Evolutionary conservation across 2,113 vertebrate species (phyloP).

Genomic region (Burhinus oedicnemus): DNA sequence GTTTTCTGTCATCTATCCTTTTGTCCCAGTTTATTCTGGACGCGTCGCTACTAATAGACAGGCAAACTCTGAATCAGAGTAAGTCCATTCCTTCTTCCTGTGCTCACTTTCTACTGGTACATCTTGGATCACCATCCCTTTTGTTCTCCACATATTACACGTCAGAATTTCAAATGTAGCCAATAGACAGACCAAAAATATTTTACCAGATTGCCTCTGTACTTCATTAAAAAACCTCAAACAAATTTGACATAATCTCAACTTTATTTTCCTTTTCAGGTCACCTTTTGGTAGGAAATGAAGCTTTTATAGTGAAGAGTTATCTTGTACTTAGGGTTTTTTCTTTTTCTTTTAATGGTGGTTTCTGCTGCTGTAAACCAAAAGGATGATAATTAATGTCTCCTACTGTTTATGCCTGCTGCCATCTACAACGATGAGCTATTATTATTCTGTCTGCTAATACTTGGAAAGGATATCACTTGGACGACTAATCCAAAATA

Average conservation of each 20-base stretch:
- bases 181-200: neutral
- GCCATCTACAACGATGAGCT: neutral
- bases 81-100: neutral
- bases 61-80: neutral
- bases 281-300: neutral
- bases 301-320: neutral
- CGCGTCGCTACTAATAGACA: neutral
- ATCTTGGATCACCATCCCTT: neutral
- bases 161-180: neutral
- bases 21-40: neutral
- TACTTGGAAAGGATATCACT: constrained; percentile 26
- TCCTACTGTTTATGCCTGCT: constrained; percentile 34
- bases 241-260: neutral
- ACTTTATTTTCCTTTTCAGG: neutral
- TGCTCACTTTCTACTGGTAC: neutral
- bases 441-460: constrained; percentile 49
- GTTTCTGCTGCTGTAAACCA: constrained; percentile 9
- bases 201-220: neutral
- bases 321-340: neutral
- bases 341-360: neutral
- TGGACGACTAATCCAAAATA: constrained; percentile 11
- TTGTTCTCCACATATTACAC: neutral
- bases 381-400: constrained; percentile 39
- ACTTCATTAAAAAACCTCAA: neutral
- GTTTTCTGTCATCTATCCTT: neutral